Evolutionary conservation across 2,797 vertebrate genomes (phyloP).

Genomic region (Capromys pilorides): DNA sequence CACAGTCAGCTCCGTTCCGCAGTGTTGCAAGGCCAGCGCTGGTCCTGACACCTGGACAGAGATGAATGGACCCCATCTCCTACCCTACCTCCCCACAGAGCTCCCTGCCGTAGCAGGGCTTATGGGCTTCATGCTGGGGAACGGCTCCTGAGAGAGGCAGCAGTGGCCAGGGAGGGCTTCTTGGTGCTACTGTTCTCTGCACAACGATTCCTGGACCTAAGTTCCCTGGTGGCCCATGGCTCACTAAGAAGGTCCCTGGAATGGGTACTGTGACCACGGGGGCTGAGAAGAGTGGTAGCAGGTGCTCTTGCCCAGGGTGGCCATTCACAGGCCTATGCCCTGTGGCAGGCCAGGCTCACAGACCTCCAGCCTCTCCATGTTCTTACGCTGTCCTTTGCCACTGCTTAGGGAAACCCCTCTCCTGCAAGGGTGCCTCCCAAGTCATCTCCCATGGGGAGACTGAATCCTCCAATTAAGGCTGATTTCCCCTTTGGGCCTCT

Average conservation of each 20-base stretch:
- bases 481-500: background rate
- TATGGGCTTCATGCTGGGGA: background rate
- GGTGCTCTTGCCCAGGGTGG: accelerated
- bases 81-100: conserved; percentile 14
- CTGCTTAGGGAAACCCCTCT: background rate
- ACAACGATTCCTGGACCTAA: conserved; percentile 27
- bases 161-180: background rate
- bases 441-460: background rate
- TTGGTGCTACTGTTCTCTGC: background rate
- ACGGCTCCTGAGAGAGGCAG: background rate
- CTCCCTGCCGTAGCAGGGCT: conserved; percentile 14
- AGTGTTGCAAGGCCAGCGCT: background rate
- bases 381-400: background rate
- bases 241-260: background rate
- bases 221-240: background rate
- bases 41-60: conserved; percentile 31
- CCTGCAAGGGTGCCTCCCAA: background rate
- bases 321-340: background rate
- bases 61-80: conserved; percentile 23
- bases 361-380: background rate
- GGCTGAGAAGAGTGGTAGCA: background rate
- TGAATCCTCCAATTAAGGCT: background rate
- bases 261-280: background rate
- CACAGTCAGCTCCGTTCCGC: background rate
- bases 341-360: background rate